These are phyloP conservation scores for Hemaris fuciformis DNA, from an alignment of 2,888 invertebrate species.

Conservation along the genomic window DNA sequence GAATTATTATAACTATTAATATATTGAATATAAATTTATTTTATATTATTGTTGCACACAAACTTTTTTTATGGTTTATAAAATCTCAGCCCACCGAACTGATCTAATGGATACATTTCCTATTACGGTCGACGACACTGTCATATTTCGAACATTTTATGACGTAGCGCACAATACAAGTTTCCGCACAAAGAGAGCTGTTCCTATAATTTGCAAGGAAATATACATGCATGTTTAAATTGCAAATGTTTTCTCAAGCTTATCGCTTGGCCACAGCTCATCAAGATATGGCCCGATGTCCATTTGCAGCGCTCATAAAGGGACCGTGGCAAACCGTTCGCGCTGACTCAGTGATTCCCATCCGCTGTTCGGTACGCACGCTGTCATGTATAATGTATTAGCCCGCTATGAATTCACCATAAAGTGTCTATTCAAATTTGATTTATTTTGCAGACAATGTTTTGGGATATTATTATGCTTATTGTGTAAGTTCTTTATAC, in stretches of 20 bases:
- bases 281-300: slow-evolving; percentile 47
- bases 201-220: slow-evolving; percentile 21
- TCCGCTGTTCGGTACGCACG: slow-evolving; percentile 4
- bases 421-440: background rate
- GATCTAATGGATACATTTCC: no score
- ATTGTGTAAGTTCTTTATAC: no score
- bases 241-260: slow-evolving; percentile 57
- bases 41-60: no score
- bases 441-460: background rate
- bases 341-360: slow-evolving; percentile 25
- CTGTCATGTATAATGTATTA: slow-evolving; percentile 24
- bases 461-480: no score
- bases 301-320: slow-evolving; percentile 49
- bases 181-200: background rate
- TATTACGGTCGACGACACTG: no score
- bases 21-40: no score
- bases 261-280: slow-evolving; percentile 50
- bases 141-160: no score
- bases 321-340: slow-evolving; percentile 43
- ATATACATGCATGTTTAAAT: slow-evolving; percentile 39
- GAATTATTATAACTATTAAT: no score
- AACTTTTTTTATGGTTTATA: no score
- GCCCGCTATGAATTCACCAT: slow-evolving; percentile 21
- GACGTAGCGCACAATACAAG: no score
- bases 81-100: no score